Evolutionary conservation across 1,140 invertebrate genomes (phyloP).

Genomic region (Agraylea sexmaculata): DNA sequence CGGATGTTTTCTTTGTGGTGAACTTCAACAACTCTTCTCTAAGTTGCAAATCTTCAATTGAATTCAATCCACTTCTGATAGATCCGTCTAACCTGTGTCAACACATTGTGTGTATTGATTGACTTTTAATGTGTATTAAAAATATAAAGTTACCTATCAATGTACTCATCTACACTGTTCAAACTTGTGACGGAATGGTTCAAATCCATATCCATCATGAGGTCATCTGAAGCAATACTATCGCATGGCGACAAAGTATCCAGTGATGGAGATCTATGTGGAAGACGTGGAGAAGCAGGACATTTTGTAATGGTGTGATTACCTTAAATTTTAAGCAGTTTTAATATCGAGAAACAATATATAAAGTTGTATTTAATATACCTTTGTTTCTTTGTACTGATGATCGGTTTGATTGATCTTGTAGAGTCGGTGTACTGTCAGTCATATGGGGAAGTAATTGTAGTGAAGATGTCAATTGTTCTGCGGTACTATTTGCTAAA

Average conservation of each 20-base stretch:
- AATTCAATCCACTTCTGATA: conserved; percentile 36
- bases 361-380: conserved; percentile 2
- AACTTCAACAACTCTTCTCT: conserved; percentile 29
- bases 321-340: not conserved
- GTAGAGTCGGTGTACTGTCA: conserved; percentile 18
- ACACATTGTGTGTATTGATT: not conserved
- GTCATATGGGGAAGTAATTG: conserved; percentile 18
- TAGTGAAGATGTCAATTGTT: conserved; percentile 19
- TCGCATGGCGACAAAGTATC: conserved; percentile 67
- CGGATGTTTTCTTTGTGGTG: conserved; percentile 11
- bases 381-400: conserved; percentile 16
- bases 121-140: not conserved
- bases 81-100: conserved; percentile 33
- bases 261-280: conserved; percentile 50
- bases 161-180: conserved; percentile 57
- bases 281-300: conserved; percentile 18
- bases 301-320: conserved; percentile 1
- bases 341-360: not conserved
- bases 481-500: conserved; percentile 18
- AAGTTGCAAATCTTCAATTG: conserved; percentile 36
- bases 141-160: conserved; percentile 47
- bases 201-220: conserved; percentile 71
- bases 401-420: conserved; percentile 11
- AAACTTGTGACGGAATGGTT: conserved; percentile 44
- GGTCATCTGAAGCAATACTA: conserved; percentile 67